A percentile compares a stretch with the other conserved stretches of the same genome.
These are phyloP conservation scores for Babyrousa celebensis DNA, from an alignment of 2,797 vertebrate species.

Conservation along the genomic window DNA sequence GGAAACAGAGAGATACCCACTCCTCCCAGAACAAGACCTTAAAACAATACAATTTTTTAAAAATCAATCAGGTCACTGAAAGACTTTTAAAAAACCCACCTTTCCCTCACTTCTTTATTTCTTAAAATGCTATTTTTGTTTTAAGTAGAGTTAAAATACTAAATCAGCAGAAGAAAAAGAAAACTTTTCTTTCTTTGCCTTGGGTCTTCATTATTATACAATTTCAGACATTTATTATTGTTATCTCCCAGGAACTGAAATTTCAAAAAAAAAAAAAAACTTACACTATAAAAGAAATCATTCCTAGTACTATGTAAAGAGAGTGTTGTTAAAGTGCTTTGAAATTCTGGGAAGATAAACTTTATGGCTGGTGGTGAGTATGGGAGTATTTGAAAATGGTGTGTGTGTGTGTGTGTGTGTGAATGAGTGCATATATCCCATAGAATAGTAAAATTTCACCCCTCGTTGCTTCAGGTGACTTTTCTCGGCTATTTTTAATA, in stretches of 20 bases:
- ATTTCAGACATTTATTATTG: not conserved
- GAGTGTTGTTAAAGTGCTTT: not conserved
- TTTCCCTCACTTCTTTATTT: constrained; percentile 5
- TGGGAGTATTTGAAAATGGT: not conserved
- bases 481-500: constrained; percentile 74
- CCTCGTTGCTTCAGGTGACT: constrained; percentile 57
- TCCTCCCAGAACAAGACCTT: not conserved
- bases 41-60: not conserved
- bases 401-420: not conserved
- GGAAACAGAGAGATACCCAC: not conserved
- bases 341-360: constrained; percentile 51
- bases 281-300: constrained; percentile 51
- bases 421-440: not conserved
- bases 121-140: not conserved
- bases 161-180: not conserved
- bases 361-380: not conserved
- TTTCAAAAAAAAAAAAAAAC: not conserved
- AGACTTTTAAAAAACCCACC: not conserved
- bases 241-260: constrained; percentile 1
- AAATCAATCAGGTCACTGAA: not conserved
- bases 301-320: constrained; percentile 16
- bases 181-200: not conserved
- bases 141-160: not conserved
- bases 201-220: not conserved
- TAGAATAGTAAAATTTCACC: constrained; percentile 43